phyloP scores from a whole-genome alignment of 2,888 invertebrate genomes.

The Tetragonisca angustula region DNA sequence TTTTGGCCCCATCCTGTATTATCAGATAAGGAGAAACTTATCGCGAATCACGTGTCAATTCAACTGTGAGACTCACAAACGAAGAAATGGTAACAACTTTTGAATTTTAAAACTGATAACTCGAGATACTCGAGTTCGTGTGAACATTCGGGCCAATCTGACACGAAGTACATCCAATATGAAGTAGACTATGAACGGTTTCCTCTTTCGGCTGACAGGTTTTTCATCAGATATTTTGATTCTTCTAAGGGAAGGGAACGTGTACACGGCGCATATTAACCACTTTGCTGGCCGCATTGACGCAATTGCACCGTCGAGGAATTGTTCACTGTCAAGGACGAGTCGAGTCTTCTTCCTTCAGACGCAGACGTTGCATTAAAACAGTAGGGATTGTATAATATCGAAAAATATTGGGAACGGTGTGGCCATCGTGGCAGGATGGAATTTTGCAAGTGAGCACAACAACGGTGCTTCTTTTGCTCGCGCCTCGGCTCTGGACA shows the following conservation, averaged over 20 bases:
- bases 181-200: not conserved
- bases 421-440: not conserved
- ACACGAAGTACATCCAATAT: too few relatives aligned
- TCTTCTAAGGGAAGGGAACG: slow-evolving; percentile 28
- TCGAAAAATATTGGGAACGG: slow-evolving; percentile 17
- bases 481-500: not conserved
- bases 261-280: slow-evolving; percentile 41
- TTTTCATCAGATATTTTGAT: slow-evolving; percentile 22
- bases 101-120: too few relatives aligned
- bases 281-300: slow-evolving; percentile 41
- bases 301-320: slow-evolving; percentile 46
- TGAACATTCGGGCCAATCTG: not conserved
- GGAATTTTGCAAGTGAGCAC: slow-evolving; percentile 2
- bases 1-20: too few relatives aligned
- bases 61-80: too few relatives aligned
- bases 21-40: too few relatives aligned
- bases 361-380: slow-evolving; percentile 13
- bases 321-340: slow-evolving; percentile 49
- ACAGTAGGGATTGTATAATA: slow-evolving; percentile 10
- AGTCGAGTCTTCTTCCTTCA: slow-evolving; percentile 22
- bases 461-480: not conserved
- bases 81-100: too few relatives aligned
- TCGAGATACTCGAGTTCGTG: too few relatives aligned
- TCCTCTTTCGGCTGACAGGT: not conserved
- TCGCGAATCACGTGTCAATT: too few relatives aligned